Conservation (phyloP, 2,888 invertebrate genomes). For the Ernsta delagoae region DNA sequence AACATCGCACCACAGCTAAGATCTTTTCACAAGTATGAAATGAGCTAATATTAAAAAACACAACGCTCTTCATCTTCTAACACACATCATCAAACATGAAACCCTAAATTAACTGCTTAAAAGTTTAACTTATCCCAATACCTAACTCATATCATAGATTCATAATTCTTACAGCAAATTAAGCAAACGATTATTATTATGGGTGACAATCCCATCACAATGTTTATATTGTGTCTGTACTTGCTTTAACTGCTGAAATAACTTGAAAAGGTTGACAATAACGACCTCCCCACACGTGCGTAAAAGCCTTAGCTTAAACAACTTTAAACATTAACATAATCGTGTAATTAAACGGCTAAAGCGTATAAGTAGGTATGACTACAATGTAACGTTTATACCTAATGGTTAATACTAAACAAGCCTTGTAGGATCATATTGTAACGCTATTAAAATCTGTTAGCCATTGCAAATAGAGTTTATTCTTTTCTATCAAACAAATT, state of each 20-base stretch:
- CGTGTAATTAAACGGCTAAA: conserved; percentile 4
- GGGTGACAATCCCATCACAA: not conserved
- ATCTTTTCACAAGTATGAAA: not conserved
- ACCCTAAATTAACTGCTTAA: too few species aligned
- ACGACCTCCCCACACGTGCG: not conserved
- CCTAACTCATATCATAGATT: not conserved
- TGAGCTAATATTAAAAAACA: not conserved
- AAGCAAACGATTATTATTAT: not conserved
- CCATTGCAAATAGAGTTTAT: too few species aligned
- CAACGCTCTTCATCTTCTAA: too few species aligned
- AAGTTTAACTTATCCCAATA: not conserved
- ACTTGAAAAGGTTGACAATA: conserved; percentile 24
- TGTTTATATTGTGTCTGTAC: conserved; percentile 2
- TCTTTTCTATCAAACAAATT: too few species aligned
- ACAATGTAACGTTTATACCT: too few species aligned
- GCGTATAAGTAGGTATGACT: not conserved
- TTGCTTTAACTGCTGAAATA: conserved; percentile 1
- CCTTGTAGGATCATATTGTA: too few species aligned
- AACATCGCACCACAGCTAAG: not conserved
- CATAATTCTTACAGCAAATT: not conserved
- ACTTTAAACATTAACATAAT: conserved; percentile 17
- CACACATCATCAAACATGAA: too few species aligned
- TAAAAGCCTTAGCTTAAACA: conserved; percentile 7
- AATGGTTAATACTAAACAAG: too few species aligned
- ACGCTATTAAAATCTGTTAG: too few species aligned